Evolutionary conservation across 2,888 invertebrate species (phyloP).

Genomic region (Harmothoe impar): DNA sequence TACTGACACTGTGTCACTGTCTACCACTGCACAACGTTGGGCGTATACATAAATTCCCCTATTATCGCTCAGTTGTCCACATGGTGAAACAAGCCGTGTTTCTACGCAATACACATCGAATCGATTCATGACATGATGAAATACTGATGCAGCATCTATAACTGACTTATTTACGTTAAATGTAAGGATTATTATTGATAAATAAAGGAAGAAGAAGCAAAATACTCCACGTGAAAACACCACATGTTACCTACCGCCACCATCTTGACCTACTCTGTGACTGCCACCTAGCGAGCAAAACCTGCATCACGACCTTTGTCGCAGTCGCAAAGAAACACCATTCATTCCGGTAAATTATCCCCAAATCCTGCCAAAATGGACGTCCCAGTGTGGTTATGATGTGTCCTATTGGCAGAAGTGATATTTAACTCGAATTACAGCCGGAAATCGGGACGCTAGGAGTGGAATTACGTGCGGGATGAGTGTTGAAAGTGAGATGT

Average conservation of each 20-base stretch:
- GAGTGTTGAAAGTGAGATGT: background rate
- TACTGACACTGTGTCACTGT: too few relatives aligned
- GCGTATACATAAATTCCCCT: background rate
- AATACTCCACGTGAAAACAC: conserved; percentile 28
- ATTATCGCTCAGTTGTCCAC: conserved; percentile 37
- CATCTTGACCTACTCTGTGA: conserved; percentile 57
- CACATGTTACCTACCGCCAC: conserved; percentile 42
- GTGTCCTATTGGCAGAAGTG: background rate
- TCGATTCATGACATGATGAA: background rate
- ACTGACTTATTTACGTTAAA: background rate
- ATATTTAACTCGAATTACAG: background rate
- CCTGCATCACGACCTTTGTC: conserved; percentile 49
- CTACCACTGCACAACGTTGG: background rate
- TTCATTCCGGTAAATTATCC: background rate
- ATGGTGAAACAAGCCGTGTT: background rate
- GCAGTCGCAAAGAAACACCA: background rate
- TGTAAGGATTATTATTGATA: background rate
- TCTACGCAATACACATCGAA: background rate
- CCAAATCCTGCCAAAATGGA: background rate
- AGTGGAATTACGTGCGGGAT: background rate
- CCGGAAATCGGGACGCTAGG: background rate
- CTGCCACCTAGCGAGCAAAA: background rate
- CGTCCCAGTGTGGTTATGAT: background rate
- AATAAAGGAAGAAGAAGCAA: background rate
- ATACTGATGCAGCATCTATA: background rate